Percentiles rank a stretch among this genome's conserved stretches.
Evolutionary conservation across 2,888 invertebrate species (phyloP).

Genomic region (Parapristionchus giblindavisi): DNA sequence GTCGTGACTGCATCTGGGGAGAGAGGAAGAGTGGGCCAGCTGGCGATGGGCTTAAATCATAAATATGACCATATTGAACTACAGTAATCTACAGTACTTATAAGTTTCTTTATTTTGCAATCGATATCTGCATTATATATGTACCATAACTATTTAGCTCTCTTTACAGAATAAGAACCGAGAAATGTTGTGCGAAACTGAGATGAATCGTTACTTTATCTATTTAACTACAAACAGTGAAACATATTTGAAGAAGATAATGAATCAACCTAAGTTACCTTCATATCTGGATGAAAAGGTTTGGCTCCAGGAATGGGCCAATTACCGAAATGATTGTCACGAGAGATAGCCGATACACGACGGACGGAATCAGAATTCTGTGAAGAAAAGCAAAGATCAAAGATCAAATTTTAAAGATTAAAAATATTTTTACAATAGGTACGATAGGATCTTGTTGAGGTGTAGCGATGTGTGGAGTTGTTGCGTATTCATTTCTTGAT

Average conservation of each 20-base stretch:
- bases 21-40: conserved; percentile 12
- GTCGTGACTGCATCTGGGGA: not conserved
- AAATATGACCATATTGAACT: too few relatives aligned
- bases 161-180: too few relatives aligned
- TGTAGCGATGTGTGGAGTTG: too few relatives aligned
- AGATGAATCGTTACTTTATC: too few relatives aligned
- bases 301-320: conserved; percentile 60
- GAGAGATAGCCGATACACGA: conserved; percentile 42
- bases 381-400: too few relatives aligned
- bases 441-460: conserved; percentile 18
- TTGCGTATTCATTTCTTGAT: not conserved
- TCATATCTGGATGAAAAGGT: conserved; percentile 34
- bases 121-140: too few relatives aligned
- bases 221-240: not conserved
- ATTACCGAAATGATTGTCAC: conserved; percentile 54
- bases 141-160: too few relatives aligned
- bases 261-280: too few relatives aligned
- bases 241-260: too few relatives aligned
- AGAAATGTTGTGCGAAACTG: too few relatives aligned
- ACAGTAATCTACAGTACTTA: too few relatives aligned
- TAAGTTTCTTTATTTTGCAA: too few relatives aligned
- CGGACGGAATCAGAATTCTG: conserved; percentile 37
- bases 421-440: conserved; percentile 6
- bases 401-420: not conserved
- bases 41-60: conserved; percentile 8